These are phyloP conservation scores for Aradophagus sp. DNA, from an alignment of 1,140 invertebrate genomes.

Conservation along the genomic window DNA sequence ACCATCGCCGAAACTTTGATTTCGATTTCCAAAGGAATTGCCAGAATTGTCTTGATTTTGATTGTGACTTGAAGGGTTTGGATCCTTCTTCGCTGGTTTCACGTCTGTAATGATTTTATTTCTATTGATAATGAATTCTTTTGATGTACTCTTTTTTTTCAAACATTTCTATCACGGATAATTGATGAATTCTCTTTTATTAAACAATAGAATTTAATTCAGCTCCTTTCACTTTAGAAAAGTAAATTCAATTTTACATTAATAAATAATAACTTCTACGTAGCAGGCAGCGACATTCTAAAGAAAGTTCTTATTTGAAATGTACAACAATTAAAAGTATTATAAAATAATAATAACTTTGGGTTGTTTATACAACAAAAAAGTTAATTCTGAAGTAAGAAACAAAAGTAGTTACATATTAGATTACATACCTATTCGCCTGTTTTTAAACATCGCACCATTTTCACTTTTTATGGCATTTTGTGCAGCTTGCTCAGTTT, in stretches of 20 bases:
- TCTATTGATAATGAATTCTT: background rate
- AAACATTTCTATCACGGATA: too few species aligned
- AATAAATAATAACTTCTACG: too few species aligned
- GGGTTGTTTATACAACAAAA: too few species aligned
- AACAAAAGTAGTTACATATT: conserved; percentile 5
- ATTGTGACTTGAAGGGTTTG: conserved; percentile 52
- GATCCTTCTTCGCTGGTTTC: conserved; percentile 75
- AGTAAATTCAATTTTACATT: too few species aligned
- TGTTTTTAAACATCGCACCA: conserved; percentile 82
- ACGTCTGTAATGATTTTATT: conserved; percentile 70
- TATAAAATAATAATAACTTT: too few species aligned
- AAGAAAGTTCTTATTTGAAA: too few species aligned
- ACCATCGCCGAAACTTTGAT: conserved; percentile 56
- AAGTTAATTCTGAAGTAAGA: too few species aligned
- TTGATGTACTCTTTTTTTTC: too few species aligned
- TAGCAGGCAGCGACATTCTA: too few species aligned
- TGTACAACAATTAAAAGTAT: too few species aligned
- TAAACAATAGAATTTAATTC: too few species aligned
- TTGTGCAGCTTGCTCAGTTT: conserved; percentile 82
- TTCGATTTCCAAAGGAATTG: conserved; percentile 59
- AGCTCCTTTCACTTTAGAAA: too few species aligned
- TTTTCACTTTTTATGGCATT: conserved; percentile 82
- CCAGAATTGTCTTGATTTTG: conserved; percentile 23
- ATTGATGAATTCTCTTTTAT: conserved; percentile 7
- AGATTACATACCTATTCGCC: conserved; percentile 74